Percentiles rank a stretch among this genome's conserved stretches.
These are phyloP conservation scores for Ispidina lecontei DNA, from an alignment of 2,797 vertebrate genomes.

Conservation along the genomic window DNA sequence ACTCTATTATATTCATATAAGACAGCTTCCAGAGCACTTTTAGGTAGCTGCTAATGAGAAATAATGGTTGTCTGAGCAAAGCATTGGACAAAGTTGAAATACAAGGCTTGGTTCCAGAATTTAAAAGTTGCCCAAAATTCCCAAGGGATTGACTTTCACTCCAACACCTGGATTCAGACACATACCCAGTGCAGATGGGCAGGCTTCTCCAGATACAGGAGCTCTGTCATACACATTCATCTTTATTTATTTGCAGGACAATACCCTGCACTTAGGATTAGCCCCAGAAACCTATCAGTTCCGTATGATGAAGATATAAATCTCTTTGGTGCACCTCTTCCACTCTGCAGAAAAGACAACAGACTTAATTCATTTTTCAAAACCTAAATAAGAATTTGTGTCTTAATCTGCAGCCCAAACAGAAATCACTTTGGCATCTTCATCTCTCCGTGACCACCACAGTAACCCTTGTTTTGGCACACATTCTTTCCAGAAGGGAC, in stretches of 20 bases:
- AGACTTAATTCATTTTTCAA: neutral
- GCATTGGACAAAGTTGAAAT: neutral
- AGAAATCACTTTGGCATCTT: neutral
- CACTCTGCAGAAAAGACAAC: neutral
- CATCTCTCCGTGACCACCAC: neutral
- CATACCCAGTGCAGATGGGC: neutral
- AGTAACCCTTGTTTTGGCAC: neutral
- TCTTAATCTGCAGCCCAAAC: neutral
- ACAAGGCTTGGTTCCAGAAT: neutral
- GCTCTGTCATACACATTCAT: neutral
- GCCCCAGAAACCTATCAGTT: neutral
- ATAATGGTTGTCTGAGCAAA: neutral
- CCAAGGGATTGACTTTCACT: neutral
- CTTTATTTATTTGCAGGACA: neutral
- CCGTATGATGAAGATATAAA: neutral
- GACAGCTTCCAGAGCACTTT: neutral
- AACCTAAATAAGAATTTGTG: neutral
- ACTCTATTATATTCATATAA: neutral
- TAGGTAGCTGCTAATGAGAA: constrained; percentile 9
- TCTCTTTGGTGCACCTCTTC: neutral
- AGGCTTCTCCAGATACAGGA: neutral
- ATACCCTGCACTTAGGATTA: neutral
- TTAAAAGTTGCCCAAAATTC: neutral
- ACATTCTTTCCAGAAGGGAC: neutral
- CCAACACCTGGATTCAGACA: neutral